Conservation (phyloP, 2,113 vertebrate species). For the Isurus oxyrinchus region DNA sequence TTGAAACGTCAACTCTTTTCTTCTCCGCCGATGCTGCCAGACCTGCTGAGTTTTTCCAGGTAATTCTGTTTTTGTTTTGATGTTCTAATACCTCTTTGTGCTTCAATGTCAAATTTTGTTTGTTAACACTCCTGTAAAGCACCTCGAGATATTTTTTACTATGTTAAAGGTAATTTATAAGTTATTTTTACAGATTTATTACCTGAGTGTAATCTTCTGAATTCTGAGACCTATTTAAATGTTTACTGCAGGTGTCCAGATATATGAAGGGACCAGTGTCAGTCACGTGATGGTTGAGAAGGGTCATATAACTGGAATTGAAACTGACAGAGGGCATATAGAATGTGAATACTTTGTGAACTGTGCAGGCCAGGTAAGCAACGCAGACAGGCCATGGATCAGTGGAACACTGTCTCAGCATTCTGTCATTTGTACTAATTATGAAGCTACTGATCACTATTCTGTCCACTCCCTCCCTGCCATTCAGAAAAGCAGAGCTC, state of each 20-base stretch:
- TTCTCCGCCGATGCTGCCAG: too few species aligned
- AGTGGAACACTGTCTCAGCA: not conserved
- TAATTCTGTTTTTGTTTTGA: too few species aligned
- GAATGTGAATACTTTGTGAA: conserved; percentile 91
- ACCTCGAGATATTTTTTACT: not conserved
- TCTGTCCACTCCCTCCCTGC: not conserved
- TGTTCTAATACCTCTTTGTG: not conserved
- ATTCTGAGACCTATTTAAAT: not conserved
- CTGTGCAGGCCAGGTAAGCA: conserved; percentile 89
- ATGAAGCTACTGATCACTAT: not conserved
- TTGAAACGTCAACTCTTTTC: too few species aligned
- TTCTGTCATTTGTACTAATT: not conserved
- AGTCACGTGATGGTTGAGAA: conserved; percentile 79
- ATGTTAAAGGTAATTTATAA: not conserved
- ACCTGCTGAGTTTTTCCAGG: too few species aligned
- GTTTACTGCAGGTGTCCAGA: conserved; percentile 71
- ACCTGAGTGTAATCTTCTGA: not conserved
- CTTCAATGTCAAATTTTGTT: not conserved
- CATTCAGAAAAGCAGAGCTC: not conserved
- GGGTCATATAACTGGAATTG: conserved; percentile 73
- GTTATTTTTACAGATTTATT: not conserved
- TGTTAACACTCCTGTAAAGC: not conserved
- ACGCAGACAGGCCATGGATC: not conserved
- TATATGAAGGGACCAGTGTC: conserved; percentile 76
- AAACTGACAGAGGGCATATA: conserved; percentile 84